Base-by-base conservation (phyloP, 2,797 vertebrate species). In the Adrianichthys oophorus region DNA sequence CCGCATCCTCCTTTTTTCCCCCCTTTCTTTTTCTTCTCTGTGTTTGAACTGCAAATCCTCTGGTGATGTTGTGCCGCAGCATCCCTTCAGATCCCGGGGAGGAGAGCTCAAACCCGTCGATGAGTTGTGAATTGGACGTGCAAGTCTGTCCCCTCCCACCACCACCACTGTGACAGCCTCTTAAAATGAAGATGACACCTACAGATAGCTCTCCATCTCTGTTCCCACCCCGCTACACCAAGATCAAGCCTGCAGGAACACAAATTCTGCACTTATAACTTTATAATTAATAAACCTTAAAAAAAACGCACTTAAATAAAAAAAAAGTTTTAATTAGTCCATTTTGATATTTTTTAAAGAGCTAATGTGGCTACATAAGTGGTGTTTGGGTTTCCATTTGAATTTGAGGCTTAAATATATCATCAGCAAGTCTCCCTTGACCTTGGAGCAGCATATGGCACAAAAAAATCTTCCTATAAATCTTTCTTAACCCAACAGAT, bases 151-250 rank as follows among this genome's bases (percentile, higher is more conserved):
- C 42, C 56, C 51, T 7, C 17, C 14, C 5, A 43, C 15, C 7
- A 59, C 67, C 53, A 54, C 78, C 78, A 81, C 80, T 74, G 84
- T 86, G 86, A 87, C 85, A 82, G 75, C 50, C 72, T 65, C 67
- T 79, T 68, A 47, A 65, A 72, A 68, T 52, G 45, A 77, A 59
- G 62, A 65, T 56, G 65, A 59, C 58, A 71, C 68, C 61, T 16
- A 26, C 40, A 49, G 68, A 59, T 42, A 49, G 48, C 59, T 58
- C 48, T 52, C 47, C n/a, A 14, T 52, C 60, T 37, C 15, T 37
- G 26, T 37, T 56, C 71, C 59, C 57, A 45, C 23, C 48, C 54
- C 54, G 56, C 40, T 26, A 56, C 52, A 17, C 21, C 23, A 43
- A 43, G 8, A 41, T 37, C 10, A 37, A 12, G 10, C 12, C 32